Evolutionary conservation across 1,140 invertebrate genomes (phyloP).

Genomic region (Triops cancriformis): DNA sequence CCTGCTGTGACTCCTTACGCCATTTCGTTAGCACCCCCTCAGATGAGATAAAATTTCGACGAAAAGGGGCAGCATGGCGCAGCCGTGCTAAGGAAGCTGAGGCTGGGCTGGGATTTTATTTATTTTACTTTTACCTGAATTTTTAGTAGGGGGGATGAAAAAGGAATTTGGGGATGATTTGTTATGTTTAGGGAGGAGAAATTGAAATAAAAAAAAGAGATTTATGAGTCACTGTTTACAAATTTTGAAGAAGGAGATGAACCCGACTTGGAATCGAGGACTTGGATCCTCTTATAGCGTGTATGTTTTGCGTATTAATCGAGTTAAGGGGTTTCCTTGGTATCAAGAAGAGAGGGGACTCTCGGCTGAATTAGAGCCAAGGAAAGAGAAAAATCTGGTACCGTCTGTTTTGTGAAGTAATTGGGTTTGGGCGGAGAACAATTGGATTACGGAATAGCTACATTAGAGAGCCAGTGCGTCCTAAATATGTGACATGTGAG

Average conservation of each 20-base stretch:
- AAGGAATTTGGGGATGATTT: neutral
- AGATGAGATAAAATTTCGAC: neutral
- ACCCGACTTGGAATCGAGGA: neutral
- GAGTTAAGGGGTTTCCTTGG: neutral
- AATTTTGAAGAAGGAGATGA: neutral
- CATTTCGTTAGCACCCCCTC: neutral
- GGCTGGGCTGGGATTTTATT: neutral
- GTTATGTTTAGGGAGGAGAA: neutral
- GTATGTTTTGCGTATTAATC: neutral
- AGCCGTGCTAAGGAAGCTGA: neutral
- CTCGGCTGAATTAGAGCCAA: neutral
- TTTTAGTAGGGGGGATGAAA: neutral
- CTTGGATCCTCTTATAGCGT: neutral
- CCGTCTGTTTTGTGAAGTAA: neutral
- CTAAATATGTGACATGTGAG: neutral
- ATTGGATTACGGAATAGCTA: neutral
- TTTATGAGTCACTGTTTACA: slow-evolving; percentile 6
- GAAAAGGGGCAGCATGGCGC: neutral
- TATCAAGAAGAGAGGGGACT: neutral
- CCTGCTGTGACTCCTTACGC: neutral
- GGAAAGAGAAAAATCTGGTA: neutral
- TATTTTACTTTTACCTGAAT: neutral
- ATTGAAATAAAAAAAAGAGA: neutral
- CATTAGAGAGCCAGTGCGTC: neutral
- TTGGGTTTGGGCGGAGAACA: neutral